phyloP scores from a whole-genome alignment of 1,140 invertebrate species.

The Neodiprion pinetum region DNA sequence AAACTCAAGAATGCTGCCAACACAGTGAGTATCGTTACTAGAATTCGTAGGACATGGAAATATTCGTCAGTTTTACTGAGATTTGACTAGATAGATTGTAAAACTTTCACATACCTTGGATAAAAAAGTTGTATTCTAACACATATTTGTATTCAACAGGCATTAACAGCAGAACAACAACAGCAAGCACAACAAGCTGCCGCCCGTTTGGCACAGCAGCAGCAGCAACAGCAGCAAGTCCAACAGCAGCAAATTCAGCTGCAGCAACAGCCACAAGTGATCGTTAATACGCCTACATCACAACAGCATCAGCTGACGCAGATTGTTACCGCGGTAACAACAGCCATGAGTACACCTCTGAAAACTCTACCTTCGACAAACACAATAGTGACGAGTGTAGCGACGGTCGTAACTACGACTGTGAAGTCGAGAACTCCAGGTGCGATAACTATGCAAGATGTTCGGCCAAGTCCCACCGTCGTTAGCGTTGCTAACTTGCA shows the following conservation, averaged over 20 bases:
- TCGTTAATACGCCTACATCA: conserved; percentile 29
- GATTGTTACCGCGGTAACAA: conserved; percentile 38
- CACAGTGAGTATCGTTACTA: conserved; percentile 33
- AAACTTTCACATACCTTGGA: too few species aligned
- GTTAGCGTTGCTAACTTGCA: conserved; percentile 53
- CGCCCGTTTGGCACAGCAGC: conserved; percentile 28
- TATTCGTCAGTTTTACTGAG: too few species aligned
- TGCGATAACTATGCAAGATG: conserved; percentile 49
- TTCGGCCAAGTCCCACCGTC: conserved; percentile 45
- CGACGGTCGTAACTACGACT: conserved; percentile 42
- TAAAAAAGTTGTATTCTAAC: too few species aligned
- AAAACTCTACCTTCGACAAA: conserved; percentile 46
- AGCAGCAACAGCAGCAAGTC: conserved; percentile 37
- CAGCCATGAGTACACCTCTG: conserved; percentile 41
- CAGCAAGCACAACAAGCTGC: conserved; percentile 42
- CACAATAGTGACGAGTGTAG: conserved; percentile 37
- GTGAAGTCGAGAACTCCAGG: conserved; percentile 46
- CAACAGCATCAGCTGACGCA: conserved; percentile 50
- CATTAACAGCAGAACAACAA: conserved; percentile 39
- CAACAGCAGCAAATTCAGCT: conserved; percentile 37
- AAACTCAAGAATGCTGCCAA: conserved; percentile 68
- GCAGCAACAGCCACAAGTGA: conserved; percentile 32
- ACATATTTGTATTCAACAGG: conserved; percentile 26
- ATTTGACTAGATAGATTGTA: too few species aligned
- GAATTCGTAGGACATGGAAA: too few species aligned